Base-by-base conservation (phyloP, 2,797 vertebrate species). In the Buphagus erythrorhynchus region DNA sequence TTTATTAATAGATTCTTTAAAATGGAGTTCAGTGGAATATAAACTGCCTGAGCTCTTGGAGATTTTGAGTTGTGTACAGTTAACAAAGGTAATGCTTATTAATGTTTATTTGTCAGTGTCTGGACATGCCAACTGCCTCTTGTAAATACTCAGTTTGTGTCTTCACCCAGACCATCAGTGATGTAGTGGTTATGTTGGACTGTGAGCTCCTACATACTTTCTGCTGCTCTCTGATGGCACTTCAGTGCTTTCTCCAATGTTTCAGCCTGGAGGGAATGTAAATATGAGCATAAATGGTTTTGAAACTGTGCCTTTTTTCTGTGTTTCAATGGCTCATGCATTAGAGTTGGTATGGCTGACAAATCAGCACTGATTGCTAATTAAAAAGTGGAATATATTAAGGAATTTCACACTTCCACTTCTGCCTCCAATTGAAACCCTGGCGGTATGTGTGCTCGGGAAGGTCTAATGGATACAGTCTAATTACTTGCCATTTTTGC, bases 311-410 rank as follows among this genome's bases (percentile, higher is more conserved):
- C 75, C 74, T 66, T 93, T 93, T 71, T 45, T 67, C 74, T 79
- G 25, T 92, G 74, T 97, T 95, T 92, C 94, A 87, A 52, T 82
- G 94, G 93, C 95, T 97, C 20, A 21, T 95, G 95, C 89, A 74
- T 96, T 96, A 91, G 82, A 88, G 96, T 95, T 89, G 66, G 96
- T 92, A 94, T 96, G 97, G 97, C 96, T 97, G 97, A 97, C 91
- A 97, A 98, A 98, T 97, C 97, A 89, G 77, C 62, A 22, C 89
- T 97, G 97, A 98, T 97, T 98, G 97, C 97, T 98, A 97, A 98
- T 98, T 98, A 98, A 97, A 97, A 97, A 96, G 88, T 71, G 38
- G 97, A 97, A 97, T 97, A 80, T 94, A 97, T 97, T 97, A 95
- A 93, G 87, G 93, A 89, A 67, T 86, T 95, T 90, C 93, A 91